phyloP scores from a whole-genome alignment of 2,113 vertebrate genomes.

The Dendrocopos noguchii region DNA sequence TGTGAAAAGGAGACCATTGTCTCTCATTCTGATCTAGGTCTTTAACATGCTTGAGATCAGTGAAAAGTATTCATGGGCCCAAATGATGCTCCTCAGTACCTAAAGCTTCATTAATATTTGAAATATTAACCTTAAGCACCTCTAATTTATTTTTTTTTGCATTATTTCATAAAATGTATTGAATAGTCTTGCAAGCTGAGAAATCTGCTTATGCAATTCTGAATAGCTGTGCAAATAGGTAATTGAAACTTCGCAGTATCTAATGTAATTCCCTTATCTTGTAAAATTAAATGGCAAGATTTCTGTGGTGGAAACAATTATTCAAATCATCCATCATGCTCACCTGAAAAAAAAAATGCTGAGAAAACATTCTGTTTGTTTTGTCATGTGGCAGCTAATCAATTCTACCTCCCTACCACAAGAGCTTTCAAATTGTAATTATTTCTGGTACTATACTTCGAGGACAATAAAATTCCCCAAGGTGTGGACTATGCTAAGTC shows the following conservation, averaged over 20 bases:
- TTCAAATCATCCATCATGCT: not conserved
- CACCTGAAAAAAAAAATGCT: not conserved
- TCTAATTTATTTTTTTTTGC: not conserved
- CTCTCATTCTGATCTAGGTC: not conserved
- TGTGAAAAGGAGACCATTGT: not conserved
- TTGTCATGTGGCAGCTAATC: not conserved
- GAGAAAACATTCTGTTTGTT: not conserved
- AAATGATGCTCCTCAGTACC: not conserved
- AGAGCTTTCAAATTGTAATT: not conserved
- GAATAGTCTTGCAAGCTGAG: not conserved
- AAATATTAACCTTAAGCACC: not conserved
- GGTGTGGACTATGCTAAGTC: not conserved
- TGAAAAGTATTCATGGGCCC: not conserved
- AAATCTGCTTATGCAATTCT: not conserved
- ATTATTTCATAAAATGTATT: not conserved
- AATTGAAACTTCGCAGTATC: not conserved
- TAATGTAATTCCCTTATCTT: not conserved
- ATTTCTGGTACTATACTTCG: not conserved
- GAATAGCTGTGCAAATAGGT: not conserved
- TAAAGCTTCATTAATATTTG: not conserved
- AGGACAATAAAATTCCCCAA: not conserved
- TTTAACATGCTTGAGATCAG: not conserved
- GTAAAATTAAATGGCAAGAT: not conserved
- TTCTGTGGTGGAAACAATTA: not conserved
- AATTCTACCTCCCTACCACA: not conserved